Base-by-base conservation (phyloP, 1,140 invertebrate species). In the Drosophila serrata region DNA sequence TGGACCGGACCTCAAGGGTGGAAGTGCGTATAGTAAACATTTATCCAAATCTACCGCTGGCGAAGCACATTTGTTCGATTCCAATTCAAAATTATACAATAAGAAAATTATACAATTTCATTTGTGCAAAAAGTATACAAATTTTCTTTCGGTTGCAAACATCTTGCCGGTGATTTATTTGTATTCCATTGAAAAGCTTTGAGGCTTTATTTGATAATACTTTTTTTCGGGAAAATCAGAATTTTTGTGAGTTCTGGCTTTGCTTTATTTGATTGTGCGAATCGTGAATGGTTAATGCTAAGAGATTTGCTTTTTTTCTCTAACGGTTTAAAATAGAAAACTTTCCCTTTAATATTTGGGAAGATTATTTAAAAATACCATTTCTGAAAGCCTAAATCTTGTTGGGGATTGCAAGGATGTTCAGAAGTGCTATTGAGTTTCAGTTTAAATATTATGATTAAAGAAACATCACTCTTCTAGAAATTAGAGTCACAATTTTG, bases 11-110 rank as follows among this genome's bases (percentile, higher is more conserved):
- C 56, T 29, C 35, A 31, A 29, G 35, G 35, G 35, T 59, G 53
- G 55, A 63, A 63, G 60, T 59, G 56, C 27, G 37, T 40, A 24
- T 63, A 63, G 61, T 60, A 63, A 63, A 63, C 61, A 63, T 63
- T 63, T 63, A 17, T 11, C 27, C 4, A 63, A 63, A 63, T 63
- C 27, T 13, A 17, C 15, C 7, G 53, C 17, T 53, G 49, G 19
- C 19, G 6, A 0, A 31, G 60, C 51, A 22, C 37, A 37, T 33
- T 43, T 51, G 37, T 19, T 53, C 61, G n/a, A 65, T 53, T 43
- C 22, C 37, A 5, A 67, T 37, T 68, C 46, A 33, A 65, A 37
- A 69, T 51, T 42, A 53, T 42, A 9, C 61, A 39, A 68, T 33
- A 42, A 48, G 40, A 68, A 24, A 43, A 65, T 42, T 65, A 68